Evolutionary conservation across 2,113 vertebrate genomes (phyloP), one percentile per base, ranked within the genome.

Genomic region (Meles meles): DNA sequence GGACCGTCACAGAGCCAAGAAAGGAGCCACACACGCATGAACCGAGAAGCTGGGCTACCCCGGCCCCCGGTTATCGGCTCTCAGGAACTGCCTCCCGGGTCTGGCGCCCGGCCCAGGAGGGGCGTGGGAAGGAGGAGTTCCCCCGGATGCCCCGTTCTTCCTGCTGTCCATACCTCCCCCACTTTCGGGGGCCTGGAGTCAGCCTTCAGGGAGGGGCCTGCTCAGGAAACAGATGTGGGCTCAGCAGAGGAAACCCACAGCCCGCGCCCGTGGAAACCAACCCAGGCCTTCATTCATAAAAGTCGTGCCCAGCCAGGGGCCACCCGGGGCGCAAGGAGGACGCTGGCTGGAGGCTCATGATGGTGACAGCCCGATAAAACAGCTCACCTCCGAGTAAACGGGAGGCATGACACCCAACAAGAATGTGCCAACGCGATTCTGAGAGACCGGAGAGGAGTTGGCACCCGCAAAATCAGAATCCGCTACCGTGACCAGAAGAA

Each of bases 231-330:
- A 97, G 97, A 89, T 92, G 94, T 79, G 92, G 76, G 10, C n/a
- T 1, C 72, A 42, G 80, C 67, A 61, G 80, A 95, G 95, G 83
- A 93, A 97, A 21, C 72, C 79, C 77, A 17, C 72, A 77, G 3
- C 52, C n/a, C 25, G 88, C n/a, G 2, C 84, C 63, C 11, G 23
- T 21, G 17, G 37, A 57, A 65, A 80, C 63, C 84, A 79, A 61
- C 94, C 74, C 29, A 1, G 74, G n/a, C 72, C 72, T 88, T 90
- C 98, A 97, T 98, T 97, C 98, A 98, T 92, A 97, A 97, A 97
- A 97, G 52, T 87, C 6, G 2, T 52, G 31, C 65, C 2, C 21
- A 42, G 34, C 27, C n/a, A 6, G 88, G 52, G 49, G 94, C 96
- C 79, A n/a, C 69, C 89, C 9, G 1, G 49, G 59, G 42, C 67